Percentiles rank a stretch among this genome's conserved stretches.
Conservation (phyloP, 2,113 vertebrate species). For the Ginglymostoma cirratum region DNA sequence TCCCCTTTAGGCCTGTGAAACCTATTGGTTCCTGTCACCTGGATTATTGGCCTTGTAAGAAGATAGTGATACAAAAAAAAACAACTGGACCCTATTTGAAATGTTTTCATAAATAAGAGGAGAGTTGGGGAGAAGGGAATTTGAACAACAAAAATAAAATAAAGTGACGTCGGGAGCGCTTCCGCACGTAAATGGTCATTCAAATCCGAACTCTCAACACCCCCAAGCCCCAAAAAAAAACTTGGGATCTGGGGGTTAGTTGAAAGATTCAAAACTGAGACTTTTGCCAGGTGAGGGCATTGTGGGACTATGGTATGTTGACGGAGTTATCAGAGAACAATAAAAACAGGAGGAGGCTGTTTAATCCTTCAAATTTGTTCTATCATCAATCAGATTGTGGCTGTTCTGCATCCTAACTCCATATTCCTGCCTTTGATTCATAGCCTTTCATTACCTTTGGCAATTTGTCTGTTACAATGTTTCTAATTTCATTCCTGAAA, state of each 20-base stretch:
- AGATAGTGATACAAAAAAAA: neutral
- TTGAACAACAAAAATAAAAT: neutral
- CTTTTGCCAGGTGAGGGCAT: neutral
- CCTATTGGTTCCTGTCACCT: neutral
- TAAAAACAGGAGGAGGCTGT: too few relatives aligned
- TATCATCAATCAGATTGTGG: too few relatives aligned
- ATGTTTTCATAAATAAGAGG: neutral
- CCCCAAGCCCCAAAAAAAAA: too few relatives aligned
- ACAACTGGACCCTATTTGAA: neutral
- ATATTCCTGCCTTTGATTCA: neutral
- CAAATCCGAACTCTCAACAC: neutral
- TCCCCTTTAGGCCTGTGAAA: constrained; percentile 22
- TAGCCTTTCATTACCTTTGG: neutral
- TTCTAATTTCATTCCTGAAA: neutral
- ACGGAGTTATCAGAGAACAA: too few relatives aligned
- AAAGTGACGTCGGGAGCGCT: neutral
- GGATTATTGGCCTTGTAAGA: constrained; percentile 15
- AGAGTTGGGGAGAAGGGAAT: neutral
- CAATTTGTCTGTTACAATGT: neutral
- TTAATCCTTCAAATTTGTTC: too few relatives aligned
- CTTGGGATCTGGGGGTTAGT: neutral
- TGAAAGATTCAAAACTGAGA: neutral
- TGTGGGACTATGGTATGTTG: neutral
- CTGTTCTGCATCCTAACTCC: too few relatives aligned
- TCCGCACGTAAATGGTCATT: neutral